Base-by-base conservation (phyloP, 2,888 invertebrate species). In the Platynereis dumerilii region DNA sequence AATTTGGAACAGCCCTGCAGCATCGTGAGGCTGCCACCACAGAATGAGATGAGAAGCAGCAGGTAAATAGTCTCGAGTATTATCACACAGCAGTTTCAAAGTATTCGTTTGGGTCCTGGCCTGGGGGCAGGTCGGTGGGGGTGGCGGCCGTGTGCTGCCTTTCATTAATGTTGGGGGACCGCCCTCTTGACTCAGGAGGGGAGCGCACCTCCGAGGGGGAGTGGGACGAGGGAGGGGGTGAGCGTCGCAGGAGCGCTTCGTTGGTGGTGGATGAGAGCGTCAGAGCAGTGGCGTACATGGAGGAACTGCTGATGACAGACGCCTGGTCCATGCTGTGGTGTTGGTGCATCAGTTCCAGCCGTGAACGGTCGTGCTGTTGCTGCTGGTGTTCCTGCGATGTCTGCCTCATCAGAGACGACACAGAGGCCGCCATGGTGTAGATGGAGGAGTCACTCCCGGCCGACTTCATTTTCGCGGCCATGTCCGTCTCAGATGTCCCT, bases 241-340 rank as follows among this genome's bases (percentile, higher is more conserved):
- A 34, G 22, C 52, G 54, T 52, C 52, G 62, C 56, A 64, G 26
- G 24, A 44, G 54, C n/a, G 58, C 26, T 26, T 48, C 48, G 26
- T 63, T 64, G n/a, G 56, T 58, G 27, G 58, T 64, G 17, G 70
- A 70, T 17, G 69, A 67, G 48, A 70, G 39, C n/a, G 69, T 67
- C 20, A 67, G 58, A 0, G 70, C 68, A 34, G 72, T 71, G 27
- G 66, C 70, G 45, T 72, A 71, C 42, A 69, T 44, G 29, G 70
- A 72, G 3, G 70, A 67, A 7, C 70, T 64, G 29, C 71, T 71
- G 24, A 70, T 44, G 34, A 71, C 62, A n/a, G 69, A 69, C 2
- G 67, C 45, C 58, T 68, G 69, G 60, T 71, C 71, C 22, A 67
- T 28, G 58, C 70, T 69, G 45, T 39, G 58, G 60, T 66, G 66